Conservation (phyloP, 2,888 invertebrate genomes). For the Drosophila falleni region DNA sequence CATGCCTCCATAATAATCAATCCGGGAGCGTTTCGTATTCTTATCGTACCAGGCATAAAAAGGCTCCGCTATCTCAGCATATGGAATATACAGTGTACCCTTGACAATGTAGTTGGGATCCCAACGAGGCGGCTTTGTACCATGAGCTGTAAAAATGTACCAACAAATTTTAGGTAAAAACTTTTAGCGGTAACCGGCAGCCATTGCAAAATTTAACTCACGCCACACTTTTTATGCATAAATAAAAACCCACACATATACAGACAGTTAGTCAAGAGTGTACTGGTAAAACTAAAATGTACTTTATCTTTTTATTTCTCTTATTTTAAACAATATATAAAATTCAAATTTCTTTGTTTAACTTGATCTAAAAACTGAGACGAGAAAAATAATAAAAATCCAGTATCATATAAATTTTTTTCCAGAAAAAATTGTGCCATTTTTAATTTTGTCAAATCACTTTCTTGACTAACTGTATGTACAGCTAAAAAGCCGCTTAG, state of each 20-base stretch:
- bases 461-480: not conserved
- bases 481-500: slow-evolving; percentile 37
- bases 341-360: too few relatives aligned
- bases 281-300: too few relatives aligned
- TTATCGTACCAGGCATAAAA: slow-evolving; percentile 95
- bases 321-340: too few relatives aligned
- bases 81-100: slow-evolving; percentile 94
- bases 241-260: slow-evolving; percentile 1
- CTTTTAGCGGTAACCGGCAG: slow-evolving; percentile 35
- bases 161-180: slow-evolving; percentile 1
- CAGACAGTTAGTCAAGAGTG: not conserved
- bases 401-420: too few relatives aligned
- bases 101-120: slow-evolving; percentile 90
- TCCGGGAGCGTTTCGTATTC: slow-evolving; percentile 91
- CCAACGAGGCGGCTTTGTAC: slow-evolving; percentile 88
- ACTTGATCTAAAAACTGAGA: too few relatives aligned
- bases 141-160: slow-evolving; percentile 65
- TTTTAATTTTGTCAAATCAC: too few relatives aligned
- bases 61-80: slow-evolving; percentile 96
- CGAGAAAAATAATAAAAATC: too few relatives aligned
- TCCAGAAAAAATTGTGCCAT: too few relatives aligned
- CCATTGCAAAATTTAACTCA: slow-evolving; percentile 42
- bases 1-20: slow-evolving; percentile 98
- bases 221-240: slow-evolving; percentile 44
- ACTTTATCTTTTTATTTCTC: too few relatives aligned